These are phyloP conservation scores for Coptodon rendalli DNA, from an alignment of 2,113 vertebrate genomes.

Conservation along the genomic window DNA sequence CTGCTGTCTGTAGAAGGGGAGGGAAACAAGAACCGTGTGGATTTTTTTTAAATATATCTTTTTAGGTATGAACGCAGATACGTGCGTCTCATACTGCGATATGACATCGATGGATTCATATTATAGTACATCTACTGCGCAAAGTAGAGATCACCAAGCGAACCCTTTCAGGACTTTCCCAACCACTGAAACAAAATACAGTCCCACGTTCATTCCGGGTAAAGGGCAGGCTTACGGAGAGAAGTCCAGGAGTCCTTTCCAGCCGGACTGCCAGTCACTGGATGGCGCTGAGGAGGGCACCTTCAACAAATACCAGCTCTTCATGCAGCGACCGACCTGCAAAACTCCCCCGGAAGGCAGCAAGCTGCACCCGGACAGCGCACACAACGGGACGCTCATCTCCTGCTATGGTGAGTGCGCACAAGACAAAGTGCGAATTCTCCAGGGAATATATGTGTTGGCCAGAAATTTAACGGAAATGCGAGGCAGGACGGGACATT, in stretches of 20 bases:
- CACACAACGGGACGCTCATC: slow-evolving; percentile 85
- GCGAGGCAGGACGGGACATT: not conserved
- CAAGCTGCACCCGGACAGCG: slow-evolving; percentile 84
- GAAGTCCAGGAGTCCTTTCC: slow-evolving; percentile 82
- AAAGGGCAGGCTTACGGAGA: slow-evolving; percentile 91
- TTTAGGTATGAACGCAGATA: slow-evolving; percentile 97
- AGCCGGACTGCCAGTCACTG: slow-evolving; percentile 82
- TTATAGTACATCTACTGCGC: slow-evolving; percentile 82
- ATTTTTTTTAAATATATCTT: slow-evolving; percentile 46
- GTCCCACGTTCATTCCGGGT: slow-evolving; percentile 84
- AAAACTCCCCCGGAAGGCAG: slow-evolving; percentile 87
- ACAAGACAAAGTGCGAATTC: not conserved
- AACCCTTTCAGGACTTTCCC: slow-evolving; percentile 95
- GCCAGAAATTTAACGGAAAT: not conserved
- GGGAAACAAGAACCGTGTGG: slow-evolving; percentile 58
- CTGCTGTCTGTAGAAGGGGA: slow-evolving; percentile 40
- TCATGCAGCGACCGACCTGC: slow-evolving; percentile 85
- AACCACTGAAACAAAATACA: slow-evolving; percentile 86
- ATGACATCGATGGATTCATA: slow-evolving; percentile 98
- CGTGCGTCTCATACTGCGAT: slow-evolving; percentile 96
- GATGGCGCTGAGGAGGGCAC: slow-evolving; percentile 76
- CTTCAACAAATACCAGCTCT: slow-evolving; percentile 93
- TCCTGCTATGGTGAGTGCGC: slow-evolving; percentile 89
- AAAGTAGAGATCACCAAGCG: slow-evolving; percentile 81
- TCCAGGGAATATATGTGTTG: not conserved